phyloP scores from a whole-genome alignment of 2,888 invertebrate species.

The Xestoiulus laeticollis region DNA sequence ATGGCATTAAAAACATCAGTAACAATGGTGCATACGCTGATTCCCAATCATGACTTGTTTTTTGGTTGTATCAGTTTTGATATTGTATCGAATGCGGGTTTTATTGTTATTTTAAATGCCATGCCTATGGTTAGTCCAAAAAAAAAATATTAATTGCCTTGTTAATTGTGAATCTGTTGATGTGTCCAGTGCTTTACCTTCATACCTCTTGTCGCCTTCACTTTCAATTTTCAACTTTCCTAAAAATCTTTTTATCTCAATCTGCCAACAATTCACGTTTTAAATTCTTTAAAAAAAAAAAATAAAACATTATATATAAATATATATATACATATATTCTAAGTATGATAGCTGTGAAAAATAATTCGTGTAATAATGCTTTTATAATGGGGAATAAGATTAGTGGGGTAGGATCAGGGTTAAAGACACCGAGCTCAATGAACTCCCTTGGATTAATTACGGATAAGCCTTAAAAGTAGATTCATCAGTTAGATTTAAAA shows the following conservation, averaged over 20 bases:
- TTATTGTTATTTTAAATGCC: slow-evolving; percentile 29
- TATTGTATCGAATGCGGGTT: neutral
- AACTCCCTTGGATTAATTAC: slow-evolving; percentile 19
- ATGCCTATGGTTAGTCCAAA: slow-evolving; percentile 10
- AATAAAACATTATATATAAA: neutral
- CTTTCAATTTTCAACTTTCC: slow-evolving; percentile 43
- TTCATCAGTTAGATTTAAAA: slow-evolving; percentile 16
- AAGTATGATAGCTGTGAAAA: slow-evolving; percentile 16
- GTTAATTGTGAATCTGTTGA: slow-evolving; percentile 41
- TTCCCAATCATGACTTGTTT: neutral
- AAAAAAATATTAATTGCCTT: slow-evolving; percentile 22
- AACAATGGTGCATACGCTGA: neutral
- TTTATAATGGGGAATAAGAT: neutral
- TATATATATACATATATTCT: neutral
- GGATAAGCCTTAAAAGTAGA: slow-evolving; percentile 1
- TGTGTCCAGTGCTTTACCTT: slow-evolving; percentile 43
- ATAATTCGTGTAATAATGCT: neutral
- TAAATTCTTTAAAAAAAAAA: slow-evolving; percentile 22
- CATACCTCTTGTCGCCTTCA: slow-evolving; percentile 41
- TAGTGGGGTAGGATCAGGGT: neutral
- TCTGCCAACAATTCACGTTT: slow-evolving; percentile 43
- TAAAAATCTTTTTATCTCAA: slow-evolving; percentile 39
- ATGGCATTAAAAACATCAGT: slow-evolving; percentile 21
- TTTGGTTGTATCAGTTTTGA: neutral
- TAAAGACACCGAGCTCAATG: slow-evolving; percentile 21